A percentile compares a stretch with the other conserved stretches of the same genome.
These are phyloP conservation scores for Megaceryle maxima DNA, from an alignment of 2,113 vertebrate genomes.

Conservation along the genomic window DNA sequence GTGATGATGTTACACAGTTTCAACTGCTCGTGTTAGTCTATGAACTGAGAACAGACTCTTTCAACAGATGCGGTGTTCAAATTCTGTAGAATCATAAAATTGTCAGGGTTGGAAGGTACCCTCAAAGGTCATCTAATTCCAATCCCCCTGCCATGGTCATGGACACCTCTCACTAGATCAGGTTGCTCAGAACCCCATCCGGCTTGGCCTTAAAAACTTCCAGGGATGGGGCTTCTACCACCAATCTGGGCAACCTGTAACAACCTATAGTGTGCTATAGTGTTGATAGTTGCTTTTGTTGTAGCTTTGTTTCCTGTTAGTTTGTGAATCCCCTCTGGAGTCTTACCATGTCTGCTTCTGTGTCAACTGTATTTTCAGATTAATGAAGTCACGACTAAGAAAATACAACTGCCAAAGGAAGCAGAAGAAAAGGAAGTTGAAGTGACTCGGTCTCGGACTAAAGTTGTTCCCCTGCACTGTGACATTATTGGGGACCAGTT, in stretches of 20 bases:
- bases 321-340: background rate
- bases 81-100: background rate
- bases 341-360: background rate
- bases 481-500: constrained; percentile 94
- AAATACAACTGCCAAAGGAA: constrained; percentile 76
- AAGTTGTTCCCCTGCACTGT: constrained; percentile 78
- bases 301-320: background rate
- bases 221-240: no score
- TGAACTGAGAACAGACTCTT: background rate
- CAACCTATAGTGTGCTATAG: background rate
- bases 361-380: constrained; percentile 70
- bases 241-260: no score
- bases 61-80: background rate
- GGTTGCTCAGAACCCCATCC: no score
- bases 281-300: background rate
- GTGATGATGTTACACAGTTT: background rate
- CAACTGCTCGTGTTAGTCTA: background rate
- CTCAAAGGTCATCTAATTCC: no score
- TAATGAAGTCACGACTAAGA: constrained; percentile 82
- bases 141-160: no score
- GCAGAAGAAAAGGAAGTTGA: constrained; percentile 79
- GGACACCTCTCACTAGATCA: no score
- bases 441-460: constrained; percentile 79
- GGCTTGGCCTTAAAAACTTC: no score
- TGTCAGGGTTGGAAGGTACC: no score